A percentile compares a stretch with the other conserved stretches of the same genome.
Evolutionary conservation across 2,797 vertebrate genomes (phyloP).

Genomic region (Malacoraja senta): DNA sequence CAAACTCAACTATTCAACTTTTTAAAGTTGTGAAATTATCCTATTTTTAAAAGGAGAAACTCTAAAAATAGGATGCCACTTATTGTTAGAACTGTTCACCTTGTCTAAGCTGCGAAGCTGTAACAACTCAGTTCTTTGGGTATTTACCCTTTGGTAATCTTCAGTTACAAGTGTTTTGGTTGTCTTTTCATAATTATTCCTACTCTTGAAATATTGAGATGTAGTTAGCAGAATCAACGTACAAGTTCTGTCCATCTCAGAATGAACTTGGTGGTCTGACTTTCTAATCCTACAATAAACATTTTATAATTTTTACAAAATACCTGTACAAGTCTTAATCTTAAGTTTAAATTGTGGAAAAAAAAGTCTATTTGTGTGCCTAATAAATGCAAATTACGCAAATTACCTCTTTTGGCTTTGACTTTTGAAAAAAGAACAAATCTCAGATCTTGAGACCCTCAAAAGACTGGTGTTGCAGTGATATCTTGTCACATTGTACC

Average conservation of each 20-base stretch:
- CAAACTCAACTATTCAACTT: slow-evolving; percentile 9
- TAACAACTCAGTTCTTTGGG: slow-evolving; percentile 13
- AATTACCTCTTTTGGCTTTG: slow-evolving; percentile 30
- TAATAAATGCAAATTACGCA: not conserved
- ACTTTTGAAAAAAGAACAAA: slow-evolving; percentile 22
- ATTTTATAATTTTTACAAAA: slow-evolving; percentile 15
- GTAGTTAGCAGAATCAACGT: not conserved
- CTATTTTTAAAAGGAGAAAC: no score
- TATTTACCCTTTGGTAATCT: slow-evolving; percentile 23
- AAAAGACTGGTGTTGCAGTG: not conserved
- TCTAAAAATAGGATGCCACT: not conserved
- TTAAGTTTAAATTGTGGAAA: slow-evolving; percentile 9
- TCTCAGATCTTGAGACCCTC: not conserved
- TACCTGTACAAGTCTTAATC: not conserved
- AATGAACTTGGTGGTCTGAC: not conserved
- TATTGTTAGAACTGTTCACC: slow-evolving; percentile 30
- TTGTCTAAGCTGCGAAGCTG: slow-evolving; percentile 17
- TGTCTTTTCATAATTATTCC: slow-evolving; percentile 18
- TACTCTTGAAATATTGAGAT: slow-evolving; percentile 20
- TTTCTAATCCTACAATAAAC: slow-evolving; percentile 21
- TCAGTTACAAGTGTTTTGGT: not conserved
- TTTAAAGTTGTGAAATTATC: not conserved
- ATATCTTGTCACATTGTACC: no score
- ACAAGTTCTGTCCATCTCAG: not conserved
- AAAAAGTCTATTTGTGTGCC: not conserved